Conservation (phyloP, 2,113 vertebrate species). For the Rhinopithecus roxellana region DNA sequence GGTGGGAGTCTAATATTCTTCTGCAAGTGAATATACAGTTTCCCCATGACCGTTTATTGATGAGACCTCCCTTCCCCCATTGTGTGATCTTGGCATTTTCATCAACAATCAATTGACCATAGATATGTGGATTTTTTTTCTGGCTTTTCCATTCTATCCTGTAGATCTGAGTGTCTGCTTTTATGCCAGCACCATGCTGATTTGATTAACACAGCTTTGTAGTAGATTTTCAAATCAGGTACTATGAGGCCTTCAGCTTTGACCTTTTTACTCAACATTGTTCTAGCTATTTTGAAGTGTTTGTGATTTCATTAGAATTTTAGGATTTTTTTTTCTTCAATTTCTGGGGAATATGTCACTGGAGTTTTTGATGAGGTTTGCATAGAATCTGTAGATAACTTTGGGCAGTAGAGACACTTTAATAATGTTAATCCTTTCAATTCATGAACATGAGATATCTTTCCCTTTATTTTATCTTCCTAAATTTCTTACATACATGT, state of each 20-base stretch:
- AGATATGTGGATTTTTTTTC: background rate
- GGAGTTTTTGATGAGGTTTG: background rate
- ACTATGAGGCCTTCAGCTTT: background rate
- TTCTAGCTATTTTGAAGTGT: background rate
- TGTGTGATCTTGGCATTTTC: background rate
- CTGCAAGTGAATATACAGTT: background rate
- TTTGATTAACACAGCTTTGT: background rate
- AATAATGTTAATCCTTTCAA: background rate
- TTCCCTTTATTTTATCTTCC: background rate
- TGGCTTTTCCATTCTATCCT: background rate
- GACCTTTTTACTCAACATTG: background rate
- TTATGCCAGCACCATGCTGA: background rate
- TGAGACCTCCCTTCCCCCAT: background rate
- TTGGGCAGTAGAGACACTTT: background rate
- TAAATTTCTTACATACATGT: background rate
- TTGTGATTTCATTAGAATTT: background rate
- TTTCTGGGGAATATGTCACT: background rate
- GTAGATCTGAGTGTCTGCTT: background rate
- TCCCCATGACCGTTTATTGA: background rate
- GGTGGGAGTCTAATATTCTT: background rate
- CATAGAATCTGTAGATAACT: background rate
- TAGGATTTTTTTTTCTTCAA: background rate
- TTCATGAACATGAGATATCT: background rate
- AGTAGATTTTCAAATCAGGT: background rate
- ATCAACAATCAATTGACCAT: background rate